Evolutionary conservation across 2,797 vertebrate genomes (phyloP).

Genomic region (Petrocephalus sullivani): DNA sequence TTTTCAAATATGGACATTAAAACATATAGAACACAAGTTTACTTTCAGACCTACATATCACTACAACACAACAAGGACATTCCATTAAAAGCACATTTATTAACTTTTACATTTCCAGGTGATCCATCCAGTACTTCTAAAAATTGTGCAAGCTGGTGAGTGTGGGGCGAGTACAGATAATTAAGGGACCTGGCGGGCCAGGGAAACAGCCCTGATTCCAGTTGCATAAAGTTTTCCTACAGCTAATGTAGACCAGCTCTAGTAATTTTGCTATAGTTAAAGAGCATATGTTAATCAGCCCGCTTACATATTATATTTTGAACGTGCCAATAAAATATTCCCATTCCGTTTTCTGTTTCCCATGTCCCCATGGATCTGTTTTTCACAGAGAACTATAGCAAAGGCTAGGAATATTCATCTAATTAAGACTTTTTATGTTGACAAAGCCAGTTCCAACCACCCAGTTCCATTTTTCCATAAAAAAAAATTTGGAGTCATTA

Average conservation of each 20-base stretch:
- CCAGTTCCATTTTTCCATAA: neutral
- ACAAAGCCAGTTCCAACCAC: neutral
- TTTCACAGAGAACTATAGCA: neutral
- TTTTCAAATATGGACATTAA: neutral
- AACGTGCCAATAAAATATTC: neutral
- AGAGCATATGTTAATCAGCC: neutral
- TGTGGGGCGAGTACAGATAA: neutral
- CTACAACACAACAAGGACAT: neutral
- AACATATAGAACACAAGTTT: neutral
- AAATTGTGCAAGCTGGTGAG: neutral
- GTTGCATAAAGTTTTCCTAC: neutral
- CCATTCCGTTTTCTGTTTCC: neutral
- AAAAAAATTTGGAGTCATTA: neutral
- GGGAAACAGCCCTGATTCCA: neutral
- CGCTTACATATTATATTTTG: neutral
- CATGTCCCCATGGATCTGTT: neutral
- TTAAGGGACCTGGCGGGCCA: neutral
- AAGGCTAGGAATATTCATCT: neutral
- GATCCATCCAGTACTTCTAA: neutral
- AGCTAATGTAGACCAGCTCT: neutral
- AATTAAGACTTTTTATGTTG: neutral
- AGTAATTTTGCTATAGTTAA: neutral
- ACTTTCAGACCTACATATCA: neutral
- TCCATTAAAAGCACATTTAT: neutral
- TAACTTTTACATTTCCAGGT: neutral